phyloP scores from a whole-genome alignment of 2,888 invertebrate species.

The Sesia bembeciformis region DNA sequence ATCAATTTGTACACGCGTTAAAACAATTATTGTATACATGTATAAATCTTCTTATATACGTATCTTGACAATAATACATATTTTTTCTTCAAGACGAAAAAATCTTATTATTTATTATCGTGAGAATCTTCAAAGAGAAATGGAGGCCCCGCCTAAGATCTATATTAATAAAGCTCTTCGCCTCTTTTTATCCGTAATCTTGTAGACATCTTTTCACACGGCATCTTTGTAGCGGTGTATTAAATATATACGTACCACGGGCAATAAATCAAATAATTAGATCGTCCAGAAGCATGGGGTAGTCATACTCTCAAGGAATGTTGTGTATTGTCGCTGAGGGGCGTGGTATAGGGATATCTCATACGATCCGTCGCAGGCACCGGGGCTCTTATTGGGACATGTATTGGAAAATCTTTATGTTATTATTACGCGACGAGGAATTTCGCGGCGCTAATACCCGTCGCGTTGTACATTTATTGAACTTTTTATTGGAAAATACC shows the following conservation, averaged over 20 bases:
- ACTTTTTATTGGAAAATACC: slow-evolving; percentile 62
- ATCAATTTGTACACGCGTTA: too few species aligned
- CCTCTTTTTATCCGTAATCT: slow-evolving; percentile 2
- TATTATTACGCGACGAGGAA: slow-evolving; percentile 56
- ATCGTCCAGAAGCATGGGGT: too few species aligned
- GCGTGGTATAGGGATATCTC: background rate
- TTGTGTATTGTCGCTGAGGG: too few species aligned
- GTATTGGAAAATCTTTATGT: slow-evolving; percentile 62
- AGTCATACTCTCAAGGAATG: too few species aligned
- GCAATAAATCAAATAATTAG: slow-evolving; percentile 1
- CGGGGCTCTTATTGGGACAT: slow-evolving; percentile 37
- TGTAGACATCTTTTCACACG: slow-evolving; percentile 2
- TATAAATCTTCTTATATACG: too few species aligned
- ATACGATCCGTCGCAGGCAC: slow-evolving; percentile 7
- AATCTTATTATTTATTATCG: slow-evolving; percentile 20
- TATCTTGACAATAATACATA: too few species aligned
- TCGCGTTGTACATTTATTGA: slow-evolving; percentile 51
- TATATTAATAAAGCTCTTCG: slow-evolving; percentile 22
- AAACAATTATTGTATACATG: too few species aligned
- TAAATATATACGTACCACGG: background rate
- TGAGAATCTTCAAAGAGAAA: slow-evolving; percentile 14
- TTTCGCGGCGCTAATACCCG: slow-evolving; percentile 53
- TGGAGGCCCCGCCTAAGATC: slow-evolving; percentile 14
- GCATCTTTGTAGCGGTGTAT: slow-evolving; percentile 1
- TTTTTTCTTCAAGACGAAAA: background rate